Percentiles rank a stretch among this genome's conserved stretches.
Evolutionary conservation across 2,113 vertebrate species (phyloP).

Genomic region (Gasterosteus aculeatus): DNA sequence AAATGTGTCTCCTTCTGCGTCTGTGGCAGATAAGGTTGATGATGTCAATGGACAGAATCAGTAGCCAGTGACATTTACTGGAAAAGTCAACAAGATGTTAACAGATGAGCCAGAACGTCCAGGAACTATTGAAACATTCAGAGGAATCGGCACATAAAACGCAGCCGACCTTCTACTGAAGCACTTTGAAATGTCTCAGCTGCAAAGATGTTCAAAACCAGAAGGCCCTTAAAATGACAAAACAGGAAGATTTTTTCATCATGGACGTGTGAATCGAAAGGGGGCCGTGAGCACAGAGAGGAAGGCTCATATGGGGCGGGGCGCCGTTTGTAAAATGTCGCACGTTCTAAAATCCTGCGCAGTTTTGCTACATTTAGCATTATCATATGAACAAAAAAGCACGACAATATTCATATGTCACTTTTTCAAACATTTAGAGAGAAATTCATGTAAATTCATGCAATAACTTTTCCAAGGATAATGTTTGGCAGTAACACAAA

Average conservation of each 20-base stretch:
- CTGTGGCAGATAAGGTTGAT: background rate
- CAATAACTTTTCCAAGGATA: no score
- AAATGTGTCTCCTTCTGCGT: slow-evolving; percentile 21
- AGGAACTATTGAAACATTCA: slow-evolving; percentile 7
- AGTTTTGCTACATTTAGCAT: no score
- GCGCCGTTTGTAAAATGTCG: no score
- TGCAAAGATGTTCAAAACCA: background rate
- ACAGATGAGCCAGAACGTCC: slow-evolving; percentile 9
- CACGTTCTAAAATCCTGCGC: no score
- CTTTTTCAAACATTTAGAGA: no score
- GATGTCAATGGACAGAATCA: slow-evolving; percentile 8
- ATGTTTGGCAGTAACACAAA: no score
- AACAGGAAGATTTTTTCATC: slow-evolving; percentile 54
- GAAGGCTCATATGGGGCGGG: slow-evolving; percentile 4
- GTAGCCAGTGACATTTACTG: slow-evolving; percentile 13
- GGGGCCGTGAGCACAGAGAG: slow-evolving; percentile 19
- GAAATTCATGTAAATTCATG: no score
- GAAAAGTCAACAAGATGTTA: slow-evolving; percentile 32
- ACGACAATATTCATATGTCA: no score
- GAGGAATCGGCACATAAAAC: background rate
- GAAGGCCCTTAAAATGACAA: slow-evolving; percentile 21
- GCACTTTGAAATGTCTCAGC: background rate
- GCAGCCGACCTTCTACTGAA: slow-evolving; percentile 22
- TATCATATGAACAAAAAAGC: no score
- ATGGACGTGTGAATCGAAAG: background rate